These are phyloP conservation scores for Labroides dimidiatus DNA, from an alignment of 2,797 vertebrate species.

Conservation along the genomic window DNA sequence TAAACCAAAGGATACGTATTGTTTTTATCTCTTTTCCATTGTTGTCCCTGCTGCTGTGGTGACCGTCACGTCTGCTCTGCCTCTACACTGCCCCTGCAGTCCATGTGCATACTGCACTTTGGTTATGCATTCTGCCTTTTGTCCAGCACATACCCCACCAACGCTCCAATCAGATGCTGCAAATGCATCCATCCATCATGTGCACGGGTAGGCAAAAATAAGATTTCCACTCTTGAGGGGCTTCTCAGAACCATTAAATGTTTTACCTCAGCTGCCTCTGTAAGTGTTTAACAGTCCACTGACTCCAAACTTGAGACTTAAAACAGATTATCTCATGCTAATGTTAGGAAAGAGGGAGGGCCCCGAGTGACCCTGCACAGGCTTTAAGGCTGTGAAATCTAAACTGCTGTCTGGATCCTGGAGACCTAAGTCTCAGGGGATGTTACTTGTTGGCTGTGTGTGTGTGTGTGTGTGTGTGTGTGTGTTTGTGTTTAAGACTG, in stretches of 20 bases:
- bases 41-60: no score
- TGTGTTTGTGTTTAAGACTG: conserved; percentile 47
- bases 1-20: no score
- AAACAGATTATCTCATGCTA: conserved; percentile 53
- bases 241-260: conserved; percentile 2
- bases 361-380: conserved; percentile 36
- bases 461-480: conserved; percentile 10
- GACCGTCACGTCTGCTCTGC: no score
- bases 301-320: conserved; percentile 21
- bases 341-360: conserved; percentile 21
- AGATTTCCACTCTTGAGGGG: background rate
- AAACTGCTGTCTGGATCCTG: conserved; percentile 44
- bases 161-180: no score
- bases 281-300: conserved; percentile 29
- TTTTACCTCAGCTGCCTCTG: conserved; percentile 5
- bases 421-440: conserved; percentile 53
- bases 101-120: no score
- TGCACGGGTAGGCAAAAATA: no score
- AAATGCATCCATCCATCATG: no score
- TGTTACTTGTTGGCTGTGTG: conserved; percentile 55
- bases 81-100: no score
- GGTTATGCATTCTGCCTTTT: no score
- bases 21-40: no score
- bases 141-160: no score
- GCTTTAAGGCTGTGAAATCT: conserved; percentile 60